phyloP scores from a whole-genome alignment of 2,797 vertebrate species.

The Lepus townsendii region DNA sequence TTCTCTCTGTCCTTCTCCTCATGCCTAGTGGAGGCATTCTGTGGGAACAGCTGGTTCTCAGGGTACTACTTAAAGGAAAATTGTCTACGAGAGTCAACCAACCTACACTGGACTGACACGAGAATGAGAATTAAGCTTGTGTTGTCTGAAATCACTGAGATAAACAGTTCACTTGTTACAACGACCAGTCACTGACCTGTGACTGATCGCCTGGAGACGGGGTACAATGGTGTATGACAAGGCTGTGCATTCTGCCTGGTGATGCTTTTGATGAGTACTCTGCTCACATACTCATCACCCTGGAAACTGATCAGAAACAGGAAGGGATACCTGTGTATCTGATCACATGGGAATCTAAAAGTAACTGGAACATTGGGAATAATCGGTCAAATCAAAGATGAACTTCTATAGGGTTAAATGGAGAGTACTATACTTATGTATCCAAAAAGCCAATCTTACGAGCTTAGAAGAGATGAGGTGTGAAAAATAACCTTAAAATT shows the following conservation, averaged over 20 bases:
- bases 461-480: background rate
- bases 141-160: background rate
- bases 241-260: background rate
- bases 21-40: background rate
- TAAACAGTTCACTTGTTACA: background rate
- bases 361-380: background rate
- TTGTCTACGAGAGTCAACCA: background rate
- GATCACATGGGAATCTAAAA: background rate
- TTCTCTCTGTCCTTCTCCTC: background rate
- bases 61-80: background rate
- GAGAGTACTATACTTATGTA: background rate
- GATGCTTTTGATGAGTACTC: background rate
- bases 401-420: background rate
- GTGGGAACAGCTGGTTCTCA: background rate
- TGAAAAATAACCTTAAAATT: slow-evolving; percentile 7
- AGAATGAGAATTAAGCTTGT: background rate
- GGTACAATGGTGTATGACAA: background rate
- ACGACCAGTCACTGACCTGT: background rate
- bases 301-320: background rate
- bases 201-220: background rate
- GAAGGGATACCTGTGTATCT: background rate
- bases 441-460: background rate
- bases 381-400: background rate
- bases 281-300: background rate
- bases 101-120: background rate